These are phyloP conservation scores for Manacus vitellinus DNA, from an alignment of 2,113 vertebrate species.

Conservation along the genomic window DNA sequence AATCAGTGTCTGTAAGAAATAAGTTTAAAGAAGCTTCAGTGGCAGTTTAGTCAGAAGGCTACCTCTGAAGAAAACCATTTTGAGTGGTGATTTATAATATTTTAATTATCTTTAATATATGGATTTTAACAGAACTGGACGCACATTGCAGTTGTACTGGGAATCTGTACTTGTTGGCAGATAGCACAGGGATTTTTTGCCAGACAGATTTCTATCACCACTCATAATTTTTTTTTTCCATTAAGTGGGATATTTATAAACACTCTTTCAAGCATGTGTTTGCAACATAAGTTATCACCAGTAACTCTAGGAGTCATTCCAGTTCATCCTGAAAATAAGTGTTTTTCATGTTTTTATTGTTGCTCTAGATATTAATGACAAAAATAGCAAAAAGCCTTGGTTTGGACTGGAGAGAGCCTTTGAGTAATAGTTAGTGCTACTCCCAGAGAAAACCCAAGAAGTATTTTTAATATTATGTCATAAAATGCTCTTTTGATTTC, in stretches of 20 bases:
- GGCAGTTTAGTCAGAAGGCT: conserved; percentile 22
- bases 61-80: conserved; percentile 20
- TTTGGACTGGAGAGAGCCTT: background rate
- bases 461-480: background rate
- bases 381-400: background rate
- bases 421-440: background rate
- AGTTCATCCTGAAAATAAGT: background rate
- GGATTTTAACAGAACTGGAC: conserved; percentile 27
- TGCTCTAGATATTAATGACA: background rate
- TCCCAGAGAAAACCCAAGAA: background rate
- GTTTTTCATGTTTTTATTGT: background rate
- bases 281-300: conserved; percentile 14
- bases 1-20: background rate
- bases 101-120: conserved; percentile 50
- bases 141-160: background rate
- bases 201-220: conserved; percentile 43
- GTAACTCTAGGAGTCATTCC: background rate
- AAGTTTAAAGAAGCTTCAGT: conserved; percentile 4
- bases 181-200: background rate
- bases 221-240: background rate
- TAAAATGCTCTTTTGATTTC: background rate
- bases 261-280: background rate
- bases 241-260: conserved; percentile 57
- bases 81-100: conserved; percentile 36
- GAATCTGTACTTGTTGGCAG: conserved; percentile 33